Evolutionary conservation across 1,140 invertebrate genomes (phyloP), one percentile per base, ranked within the genome.

Genomic region (Sipha flava): DNA sequence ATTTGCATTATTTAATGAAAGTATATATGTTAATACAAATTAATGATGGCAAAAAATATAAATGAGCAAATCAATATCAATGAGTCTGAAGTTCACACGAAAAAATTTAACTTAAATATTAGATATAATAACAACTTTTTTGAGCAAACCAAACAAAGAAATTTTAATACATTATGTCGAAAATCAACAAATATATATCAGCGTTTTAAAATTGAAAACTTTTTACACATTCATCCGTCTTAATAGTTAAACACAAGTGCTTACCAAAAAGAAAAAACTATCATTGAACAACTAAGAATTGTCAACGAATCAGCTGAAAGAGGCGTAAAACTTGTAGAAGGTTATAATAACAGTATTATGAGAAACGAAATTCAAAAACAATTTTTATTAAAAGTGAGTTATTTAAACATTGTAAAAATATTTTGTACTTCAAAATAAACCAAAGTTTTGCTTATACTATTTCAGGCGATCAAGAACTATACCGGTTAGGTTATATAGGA

Each of bases 1-100:
- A 7, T 80, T 82, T 62, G 45, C 81, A 21, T 82, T 83, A 59
- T 84, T 84, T 31, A 26, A 79, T 49, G 37, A 57, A 23, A 34
- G 16, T 34, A 49, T 75, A 9, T n/a, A 59, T 21, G 10, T 59
- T 29, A 16, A 54, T 29, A 31, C 31, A 49, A 43, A 45, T 0
- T 45, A 47, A 72, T 23, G 16, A 68, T 70, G 64, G 68, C 23
- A 40, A 16, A 37, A 34, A 59, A 43, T 12, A 34, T 59, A 37
- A 57, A 54, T 1, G 31, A 7, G 29, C 40, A 9, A 12, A 18
- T 29, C 18, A 29, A 23, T 29, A 34, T n/a, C 23, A 12, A 31
- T 47, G 47, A 73, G 1, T 3, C 40, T 26, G 10, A 73, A 21
- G n/a, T n/a, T n/a, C n/a, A n/a, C n/a, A n/a, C n/a, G 23, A 57